Percentiles rank a stretch among this genome's conserved stretches.
phyloP scores from a whole-genome alignment of 2,888 invertebrate species.

The Drosophila neotestacea region DNA sequence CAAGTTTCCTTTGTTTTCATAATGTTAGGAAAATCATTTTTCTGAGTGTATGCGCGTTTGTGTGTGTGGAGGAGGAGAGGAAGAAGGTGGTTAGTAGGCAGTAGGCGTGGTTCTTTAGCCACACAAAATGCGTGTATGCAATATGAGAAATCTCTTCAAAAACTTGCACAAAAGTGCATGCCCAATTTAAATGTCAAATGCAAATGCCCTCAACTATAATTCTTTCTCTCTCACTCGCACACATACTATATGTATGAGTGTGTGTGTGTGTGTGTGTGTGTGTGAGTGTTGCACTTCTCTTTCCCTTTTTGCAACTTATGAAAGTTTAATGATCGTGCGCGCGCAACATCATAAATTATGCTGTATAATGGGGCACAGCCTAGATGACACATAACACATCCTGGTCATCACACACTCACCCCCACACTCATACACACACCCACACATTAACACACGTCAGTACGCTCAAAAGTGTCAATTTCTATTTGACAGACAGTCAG shows the following conservation, averaged over 20 bases:
- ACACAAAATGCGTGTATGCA: conserved; percentile 67
- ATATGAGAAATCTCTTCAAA: conserved; percentile 59
- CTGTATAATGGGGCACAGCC: conserved; percentile 40
- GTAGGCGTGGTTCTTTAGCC: conserved; percentile 36
- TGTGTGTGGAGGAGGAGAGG: not conserved
- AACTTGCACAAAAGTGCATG: conserved; percentile 62
- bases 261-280: conserved; percentile 3
- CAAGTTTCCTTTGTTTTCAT: no score
- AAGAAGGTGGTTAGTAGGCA: not conserved
- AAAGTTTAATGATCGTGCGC: conserved; percentile 59
- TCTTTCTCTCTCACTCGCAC: conserved; percentile 28
- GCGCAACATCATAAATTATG: conserved; percentile 58
- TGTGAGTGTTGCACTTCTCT: not conserved
- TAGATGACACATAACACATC: conserved; percentile 45
- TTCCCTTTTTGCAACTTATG: conserved; percentile 34
- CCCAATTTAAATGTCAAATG: conserved; percentile 66
- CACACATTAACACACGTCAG: conserved; percentile 5
- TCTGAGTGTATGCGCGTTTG: not conserved
- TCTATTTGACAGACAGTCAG: conserved; percentile 38
- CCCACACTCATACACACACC: not conserved
- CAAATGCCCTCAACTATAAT: conserved; percentile 59
- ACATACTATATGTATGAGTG: conserved; percentile 1
- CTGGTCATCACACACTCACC: conserved; percentile 34
- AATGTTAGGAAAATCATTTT: no score
- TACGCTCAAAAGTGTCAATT: conserved; percentile 57